phyloP scores from a whole-genome alignment of 2,888 invertebrate genomes.

The Eremobia ochroleuca region DNA sequence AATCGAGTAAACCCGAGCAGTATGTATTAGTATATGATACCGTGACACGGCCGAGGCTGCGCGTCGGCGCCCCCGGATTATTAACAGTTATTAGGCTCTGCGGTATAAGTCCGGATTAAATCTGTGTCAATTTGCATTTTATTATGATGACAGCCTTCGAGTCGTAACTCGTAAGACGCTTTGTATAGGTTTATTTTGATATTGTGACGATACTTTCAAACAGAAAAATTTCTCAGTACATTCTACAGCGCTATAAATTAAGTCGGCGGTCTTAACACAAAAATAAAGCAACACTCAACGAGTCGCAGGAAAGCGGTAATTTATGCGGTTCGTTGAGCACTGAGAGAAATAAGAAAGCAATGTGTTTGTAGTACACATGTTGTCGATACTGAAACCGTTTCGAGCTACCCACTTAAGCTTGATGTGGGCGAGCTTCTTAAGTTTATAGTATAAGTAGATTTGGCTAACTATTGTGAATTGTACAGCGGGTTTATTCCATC shows the following conservation, averaged over 20 bases:
- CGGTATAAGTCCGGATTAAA: constrained; percentile 88
- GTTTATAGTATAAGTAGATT: background rate
- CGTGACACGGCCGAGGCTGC: constrained; percentile 61
- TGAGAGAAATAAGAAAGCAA: constrained; percentile 78
- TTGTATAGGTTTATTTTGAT: constrained; percentile 80
- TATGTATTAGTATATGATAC: constrained; percentile 46
- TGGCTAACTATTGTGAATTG: background rate
- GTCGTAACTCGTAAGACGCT: constrained; percentile 84
- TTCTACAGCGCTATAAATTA: constrained; percentile 80
- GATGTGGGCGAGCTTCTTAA: background rate
- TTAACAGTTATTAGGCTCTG: constrained; percentile 86
- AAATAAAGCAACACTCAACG: constrained; percentile 77
- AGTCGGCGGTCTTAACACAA: constrained; percentile 74
- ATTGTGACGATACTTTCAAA: constrained; percentile 46
- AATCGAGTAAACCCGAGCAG: constrained; percentile 30
- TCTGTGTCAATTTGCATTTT: constrained; percentile 89
- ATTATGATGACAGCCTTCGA: constrained; percentile 85
- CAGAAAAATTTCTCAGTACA: constrained; percentile 61
- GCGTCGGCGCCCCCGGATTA: constrained; percentile 78
- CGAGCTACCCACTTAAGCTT: constrained; percentile 32
- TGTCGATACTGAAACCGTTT: constrained; percentile 59
- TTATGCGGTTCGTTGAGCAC: constrained; percentile 80
- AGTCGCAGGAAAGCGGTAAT: constrained; percentile 81
- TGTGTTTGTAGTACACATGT: constrained; percentile 71
- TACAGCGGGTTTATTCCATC: background rate